These are phyloP conservation scores for Heliothis virescens DNA, from an alignment of 1,140 invertebrate genomes.

Conservation along the genomic window DNA sequence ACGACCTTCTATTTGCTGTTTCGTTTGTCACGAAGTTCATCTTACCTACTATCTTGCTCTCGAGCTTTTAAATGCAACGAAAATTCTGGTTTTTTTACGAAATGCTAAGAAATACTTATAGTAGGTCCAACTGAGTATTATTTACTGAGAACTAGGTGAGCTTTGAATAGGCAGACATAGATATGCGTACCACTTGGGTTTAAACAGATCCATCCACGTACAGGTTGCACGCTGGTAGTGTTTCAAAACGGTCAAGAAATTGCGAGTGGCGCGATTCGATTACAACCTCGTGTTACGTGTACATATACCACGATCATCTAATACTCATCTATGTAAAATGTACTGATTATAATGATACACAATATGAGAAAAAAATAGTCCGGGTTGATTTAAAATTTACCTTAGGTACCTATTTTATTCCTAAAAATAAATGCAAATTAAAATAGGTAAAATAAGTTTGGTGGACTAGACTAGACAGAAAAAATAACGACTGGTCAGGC, in stretches of 20 bases:
- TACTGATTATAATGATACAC: too few relatives aligned
- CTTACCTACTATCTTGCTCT: neutral
- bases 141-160: constrained; percentile 56
- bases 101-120: neutral
- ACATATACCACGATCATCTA: too few relatives aligned
- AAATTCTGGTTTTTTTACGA: constrained; percentile 26
- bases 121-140: constrained; percentile 23
- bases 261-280: constrained; percentile 43
- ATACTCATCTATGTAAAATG: too few relatives aligned
- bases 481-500: neutral
- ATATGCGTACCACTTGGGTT: constrained; percentile 11
- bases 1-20: constrained; percentile 60
- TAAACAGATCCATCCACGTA: constrained; percentile 40
- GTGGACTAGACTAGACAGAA: neutral
- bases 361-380: too few relatives aligned
- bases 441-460: too few relatives aligned
- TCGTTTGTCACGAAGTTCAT: constrained; percentile 59
- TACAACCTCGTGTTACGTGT: neutral
- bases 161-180: constrained; percentile 49
- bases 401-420: too few relatives aligned
- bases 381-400: too few relatives aligned
- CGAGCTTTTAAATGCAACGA: neutral
- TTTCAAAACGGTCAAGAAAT: constrained; percentile 67
- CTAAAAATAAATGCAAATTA: too few relatives aligned
- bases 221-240: constrained; percentile 41